Evolutionary conservation across 1,140 invertebrate species (phyloP).

Genomic region (Tachypleus tridentatus): DNA sequence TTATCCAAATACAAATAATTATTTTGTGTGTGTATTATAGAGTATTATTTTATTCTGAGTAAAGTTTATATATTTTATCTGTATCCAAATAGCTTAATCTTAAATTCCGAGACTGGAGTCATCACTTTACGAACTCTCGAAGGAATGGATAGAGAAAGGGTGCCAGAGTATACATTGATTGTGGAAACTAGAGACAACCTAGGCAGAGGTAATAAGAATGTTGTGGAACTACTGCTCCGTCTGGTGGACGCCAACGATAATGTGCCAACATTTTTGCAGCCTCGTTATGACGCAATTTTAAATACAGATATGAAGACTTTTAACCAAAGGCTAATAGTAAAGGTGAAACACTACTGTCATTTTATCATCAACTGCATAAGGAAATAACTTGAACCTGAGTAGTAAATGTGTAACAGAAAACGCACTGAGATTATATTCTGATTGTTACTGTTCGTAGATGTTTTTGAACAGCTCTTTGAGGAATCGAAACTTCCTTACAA

Average conservation of each 20-base stretch:
- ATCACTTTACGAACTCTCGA: conserved; percentile 63
- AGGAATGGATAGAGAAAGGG: conserved; percentile 61
- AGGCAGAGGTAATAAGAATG: conserved; percentile 48
- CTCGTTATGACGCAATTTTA: conserved; percentile 66
- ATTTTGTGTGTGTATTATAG: neutral
- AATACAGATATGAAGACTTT: conserved; percentile 48
- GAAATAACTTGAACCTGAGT: neutral
- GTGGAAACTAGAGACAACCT: conserved; percentile 75
- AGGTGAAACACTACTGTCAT: conserved; percentile 27
- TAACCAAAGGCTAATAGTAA: conserved; percentile 27
- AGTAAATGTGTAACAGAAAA: too few species aligned
- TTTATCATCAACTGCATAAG: neutral
- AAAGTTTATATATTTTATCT: conserved; percentile 1
- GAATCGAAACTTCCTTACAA: too few species aligned
- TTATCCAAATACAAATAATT: too few species aligned
- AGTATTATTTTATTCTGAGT: conserved; percentile 1
- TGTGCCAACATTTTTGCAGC: conserved; percentile 62
- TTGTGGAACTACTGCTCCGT: conserved; percentile 16
- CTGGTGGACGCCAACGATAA: conserved; percentile 54
- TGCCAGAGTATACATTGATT: conserved; percentile 52
- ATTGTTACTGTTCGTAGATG: too few species aligned
- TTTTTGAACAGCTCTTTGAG: too few species aligned
- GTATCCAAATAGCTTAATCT: conserved; percentile 48
- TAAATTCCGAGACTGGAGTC: conserved; percentile 66
- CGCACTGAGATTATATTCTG: too few species aligned